These are phyloP conservation scores for Meta bourneti DNA, from an alignment of 2,888 invertebrate genomes.

Conservation along the genomic window DNA sequence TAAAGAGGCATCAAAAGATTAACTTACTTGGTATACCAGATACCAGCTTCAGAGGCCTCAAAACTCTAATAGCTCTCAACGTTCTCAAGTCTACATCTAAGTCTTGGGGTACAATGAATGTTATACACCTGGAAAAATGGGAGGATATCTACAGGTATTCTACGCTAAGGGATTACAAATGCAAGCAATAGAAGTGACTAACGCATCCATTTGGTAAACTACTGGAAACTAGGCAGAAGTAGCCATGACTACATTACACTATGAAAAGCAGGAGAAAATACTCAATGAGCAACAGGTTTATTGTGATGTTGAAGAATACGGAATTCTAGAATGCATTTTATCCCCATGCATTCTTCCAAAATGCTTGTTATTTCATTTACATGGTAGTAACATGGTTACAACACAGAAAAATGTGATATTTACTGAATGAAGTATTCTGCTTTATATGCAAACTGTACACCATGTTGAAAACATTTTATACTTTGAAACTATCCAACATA, in stretches of 20 bases:
- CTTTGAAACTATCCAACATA: no score
- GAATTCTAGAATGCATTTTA: no score
- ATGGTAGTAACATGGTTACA: no score
- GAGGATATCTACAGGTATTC: slow-evolving; percentile 76
- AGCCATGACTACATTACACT: slow-evolving; percentile 43
- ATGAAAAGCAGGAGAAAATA: slow-evolving; percentile 20
- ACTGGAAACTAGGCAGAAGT: slow-evolving; percentile 61
- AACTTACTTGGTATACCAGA: slow-evolving; percentile 99
- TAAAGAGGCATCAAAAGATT: slow-evolving; percentile 23
- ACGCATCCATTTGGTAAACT: slow-evolving; percentile 60
- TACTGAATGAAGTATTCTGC: no score
- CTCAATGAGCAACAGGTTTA: not conserved
- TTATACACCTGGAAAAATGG: slow-evolving; percentile 78
- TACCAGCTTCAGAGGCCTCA: slow-evolving; percentile 99
- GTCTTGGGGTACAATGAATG: slow-evolving; percentile 77
- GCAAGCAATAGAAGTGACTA: slow-evolving; percentile 72
- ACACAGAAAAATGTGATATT: no score
- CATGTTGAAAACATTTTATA: no score
- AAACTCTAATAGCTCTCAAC: slow-evolving; percentile 99
- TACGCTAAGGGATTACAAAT: slow-evolving; percentile 72
- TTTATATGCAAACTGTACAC: no score
- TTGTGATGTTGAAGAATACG: not conserved
- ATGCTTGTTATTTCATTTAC: no score
- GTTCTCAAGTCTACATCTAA: slow-evolving; percentile 92
- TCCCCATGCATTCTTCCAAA: no score